These are phyloP conservation scores for Oopsacas minuta DNA, from an alignment of 37 sponge, comb jelly and placozoan genomes.

Conservation along the genomic window DNA sequence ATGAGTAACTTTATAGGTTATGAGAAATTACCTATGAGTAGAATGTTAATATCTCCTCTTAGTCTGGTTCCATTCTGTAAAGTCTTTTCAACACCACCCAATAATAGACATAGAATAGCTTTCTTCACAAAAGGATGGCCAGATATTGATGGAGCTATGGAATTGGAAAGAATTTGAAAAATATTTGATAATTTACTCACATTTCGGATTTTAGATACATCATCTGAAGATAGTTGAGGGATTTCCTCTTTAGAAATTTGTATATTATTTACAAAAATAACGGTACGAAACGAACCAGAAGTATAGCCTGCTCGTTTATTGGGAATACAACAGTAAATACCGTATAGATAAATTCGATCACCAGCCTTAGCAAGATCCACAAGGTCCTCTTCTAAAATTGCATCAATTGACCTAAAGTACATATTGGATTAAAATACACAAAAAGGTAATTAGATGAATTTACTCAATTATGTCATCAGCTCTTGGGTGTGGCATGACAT, in stretches of 20 bases:
- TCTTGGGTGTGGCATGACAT: too few species aligned
- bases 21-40: constrained; percentile 75
- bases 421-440: too few species aligned
- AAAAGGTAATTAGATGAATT: too few species aligned
- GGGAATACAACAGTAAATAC: constrained; percentile 84
- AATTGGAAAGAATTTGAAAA: constrained; percentile 75
- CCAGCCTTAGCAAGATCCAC: constrained; percentile 92
- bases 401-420: constrained; percentile 65
- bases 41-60: constrained; percentile 88
- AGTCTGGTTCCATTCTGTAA: constrained; percentile 82
- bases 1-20: not conserved
- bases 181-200: constrained; percentile 36
- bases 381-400: constrained; percentile 77
- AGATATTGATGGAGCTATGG: constrained; percentile 93
- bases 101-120: constrained; percentile 79
- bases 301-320: constrained; percentile 76
- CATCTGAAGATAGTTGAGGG: constrained; percentile 52
- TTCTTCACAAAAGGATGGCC: constrained; percentile 87
- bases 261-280: constrained; percentile 73
- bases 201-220: not conserved
- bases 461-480: too few species aligned
- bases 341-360: constrained; percentile 72
- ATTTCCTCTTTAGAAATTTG: constrained; percentile 57
- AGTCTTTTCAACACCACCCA: constrained; percentile 95
- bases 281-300: constrained; percentile 72